phyloP scores from a whole-genome alignment of 2,113 vertebrate genomes.

The Mirounga angustirostris region DNA sequence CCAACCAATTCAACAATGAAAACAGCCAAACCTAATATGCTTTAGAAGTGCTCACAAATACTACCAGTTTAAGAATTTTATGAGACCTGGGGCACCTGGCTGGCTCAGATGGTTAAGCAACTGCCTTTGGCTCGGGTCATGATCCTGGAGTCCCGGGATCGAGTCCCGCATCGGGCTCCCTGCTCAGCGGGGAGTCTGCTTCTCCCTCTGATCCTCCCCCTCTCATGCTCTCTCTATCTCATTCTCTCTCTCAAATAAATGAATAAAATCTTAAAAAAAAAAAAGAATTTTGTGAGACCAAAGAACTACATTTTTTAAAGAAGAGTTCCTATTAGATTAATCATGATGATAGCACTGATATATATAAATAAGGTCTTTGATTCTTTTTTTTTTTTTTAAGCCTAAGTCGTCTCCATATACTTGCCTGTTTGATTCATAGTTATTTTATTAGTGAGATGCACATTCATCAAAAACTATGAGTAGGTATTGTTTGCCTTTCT shows the following conservation, averaged over 20 bases:
- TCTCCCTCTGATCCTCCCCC: too few species aligned
- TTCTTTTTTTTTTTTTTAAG: neutral
- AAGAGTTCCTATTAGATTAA: neutral
- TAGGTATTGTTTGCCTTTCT: neutral
- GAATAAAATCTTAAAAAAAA: too few species aligned
- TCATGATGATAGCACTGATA: neutral
- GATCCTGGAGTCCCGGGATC: too few species aligned
- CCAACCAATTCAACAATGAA: neutral
- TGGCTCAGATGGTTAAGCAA: too few species aligned
- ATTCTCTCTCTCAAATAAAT: too few species aligned
- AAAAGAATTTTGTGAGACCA: neutral
- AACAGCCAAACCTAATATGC: neutral
- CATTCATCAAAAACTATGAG: neutral
- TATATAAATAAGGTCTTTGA: neutral
- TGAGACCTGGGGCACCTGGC: neutral
- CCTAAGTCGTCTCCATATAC: neutral
- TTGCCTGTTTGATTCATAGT: neutral
- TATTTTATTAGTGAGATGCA: conserved; percentile 16
- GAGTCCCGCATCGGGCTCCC: too few species aligned
- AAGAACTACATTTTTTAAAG: neutral
- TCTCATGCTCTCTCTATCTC: too few species aligned
- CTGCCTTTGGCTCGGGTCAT: too few species aligned
- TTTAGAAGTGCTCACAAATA: neutral
- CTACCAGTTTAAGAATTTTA: neutral
- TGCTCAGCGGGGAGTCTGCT: too few species aligned